phyloP scores from a whole-genome alignment of 23 tunicate genomes.

The Ciona savignyi region DNA sequence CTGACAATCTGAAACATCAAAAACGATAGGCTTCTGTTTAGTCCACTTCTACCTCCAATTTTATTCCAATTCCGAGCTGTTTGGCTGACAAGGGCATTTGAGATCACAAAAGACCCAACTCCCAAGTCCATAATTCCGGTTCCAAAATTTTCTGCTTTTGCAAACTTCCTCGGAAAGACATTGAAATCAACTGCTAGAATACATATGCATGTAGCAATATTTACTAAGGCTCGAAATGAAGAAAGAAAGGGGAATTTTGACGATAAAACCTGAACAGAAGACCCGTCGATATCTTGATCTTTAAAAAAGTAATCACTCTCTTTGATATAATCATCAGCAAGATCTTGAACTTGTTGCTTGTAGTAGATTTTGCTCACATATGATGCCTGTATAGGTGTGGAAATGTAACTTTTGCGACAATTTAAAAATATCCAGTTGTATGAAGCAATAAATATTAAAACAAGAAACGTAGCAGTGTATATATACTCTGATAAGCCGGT shows the following conservation, averaged over 20 bases:
- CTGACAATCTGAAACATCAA: slow-evolving; percentile 19
- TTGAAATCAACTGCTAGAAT: slow-evolving; percentile 89
- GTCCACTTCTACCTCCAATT: background rate
- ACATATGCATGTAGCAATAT: slow-evolving; percentile 46
- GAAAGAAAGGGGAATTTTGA: slow-evolving; percentile 49
- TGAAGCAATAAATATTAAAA: background rate
- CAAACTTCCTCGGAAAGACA: slow-evolving; percentile 78
- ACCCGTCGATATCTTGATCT: background rate
- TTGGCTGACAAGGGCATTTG: slow-evolving; percentile 64
- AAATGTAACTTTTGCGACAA: background rate
- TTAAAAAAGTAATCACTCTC: background rate
- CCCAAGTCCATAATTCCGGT: slow-evolving; percentile 78
- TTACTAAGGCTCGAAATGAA: slow-evolving; percentile 25
- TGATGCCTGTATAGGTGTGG: background rate
- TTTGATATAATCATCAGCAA: background rate
- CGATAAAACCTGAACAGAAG: slow-evolving; percentile 13
- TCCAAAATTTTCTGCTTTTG: slow-evolving; percentile 82
- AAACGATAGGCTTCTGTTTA: slow-evolving; percentile 3
- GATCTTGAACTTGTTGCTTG: background rate
- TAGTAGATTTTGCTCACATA: background rate
- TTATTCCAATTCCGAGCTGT: slow-evolving; percentile 42
- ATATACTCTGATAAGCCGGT: slow-evolving; percentile 18
- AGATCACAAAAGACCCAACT: slow-evolving; percentile 55
- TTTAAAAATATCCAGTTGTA: background rate
- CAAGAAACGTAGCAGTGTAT: background rate